A percentile compares a stretch with the other conserved stretches of the same genome.
These are phyloP conservation scores for Sericinus montela DNA, from an alignment of 2,888 invertebrate species.

Conservation along the genomic window DNA sequence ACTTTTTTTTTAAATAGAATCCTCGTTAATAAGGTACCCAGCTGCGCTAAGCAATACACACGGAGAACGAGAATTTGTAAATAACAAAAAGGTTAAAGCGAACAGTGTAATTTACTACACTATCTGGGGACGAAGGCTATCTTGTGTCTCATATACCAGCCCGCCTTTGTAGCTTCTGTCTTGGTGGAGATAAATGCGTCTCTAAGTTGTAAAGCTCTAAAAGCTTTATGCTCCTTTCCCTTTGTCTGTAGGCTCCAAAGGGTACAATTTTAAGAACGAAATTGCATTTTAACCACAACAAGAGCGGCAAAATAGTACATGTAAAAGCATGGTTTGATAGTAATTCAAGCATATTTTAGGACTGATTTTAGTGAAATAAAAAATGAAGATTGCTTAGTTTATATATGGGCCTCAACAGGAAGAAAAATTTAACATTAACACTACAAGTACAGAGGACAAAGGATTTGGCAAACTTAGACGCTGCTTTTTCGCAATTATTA, in stretches of 20 bases:
- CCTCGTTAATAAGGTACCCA: background rate
- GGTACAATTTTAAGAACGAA: slow-evolving; percentile 36
- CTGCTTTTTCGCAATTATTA: too few species aligned
- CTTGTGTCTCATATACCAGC: background rate
- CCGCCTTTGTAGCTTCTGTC: slow-evolving; percentile 3
- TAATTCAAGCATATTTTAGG: too few species aligned
- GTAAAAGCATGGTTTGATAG: too few species aligned
- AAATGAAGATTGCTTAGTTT: too few species aligned
- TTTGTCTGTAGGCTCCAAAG: background rate
- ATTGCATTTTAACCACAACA: too few species aligned
- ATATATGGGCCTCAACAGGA: too few species aligned
- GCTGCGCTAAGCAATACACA: background rate
- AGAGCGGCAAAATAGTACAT: too few species aligned
- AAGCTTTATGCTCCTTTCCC: slow-evolving; percentile 1
- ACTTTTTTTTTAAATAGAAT: background rate
- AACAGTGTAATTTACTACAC: background rate
- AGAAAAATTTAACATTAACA: too few species aligned
- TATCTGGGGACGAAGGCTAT: slow-evolving; percentile 4
- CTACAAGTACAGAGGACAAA: too few species aligned
- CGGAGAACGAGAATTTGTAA: background rate
- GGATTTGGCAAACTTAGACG: too few species aligned
- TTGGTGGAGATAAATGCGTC: slow-evolving; percentile 6
- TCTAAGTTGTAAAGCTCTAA: slow-evolving; percentile 1
- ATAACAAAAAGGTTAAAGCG: background rate
- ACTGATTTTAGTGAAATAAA: too few species aligned